Evolutionary conservation across 1,140 invertebrate species (phyloP).

Genomic region (Conus ventricosus): DNA sequence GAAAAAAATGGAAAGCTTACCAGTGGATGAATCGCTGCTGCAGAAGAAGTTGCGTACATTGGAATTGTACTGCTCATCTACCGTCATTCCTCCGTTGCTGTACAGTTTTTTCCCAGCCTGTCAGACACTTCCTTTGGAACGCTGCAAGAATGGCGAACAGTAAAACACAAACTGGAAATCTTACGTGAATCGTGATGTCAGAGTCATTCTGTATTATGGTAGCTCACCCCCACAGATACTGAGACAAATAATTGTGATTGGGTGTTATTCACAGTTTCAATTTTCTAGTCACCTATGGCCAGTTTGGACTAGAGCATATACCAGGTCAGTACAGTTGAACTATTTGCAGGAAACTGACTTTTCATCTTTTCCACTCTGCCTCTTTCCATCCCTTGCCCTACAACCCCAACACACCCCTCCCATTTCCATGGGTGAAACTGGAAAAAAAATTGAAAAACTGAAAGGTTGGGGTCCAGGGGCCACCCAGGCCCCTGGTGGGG

Average conservation of each 20-base stretch:
- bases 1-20: conserved; percentile 22
- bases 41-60: conserved; percentile 67
- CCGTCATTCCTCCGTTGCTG: conserved; percentile 37
- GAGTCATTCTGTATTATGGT: background rate
- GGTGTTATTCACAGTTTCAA: no score
- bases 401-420: no score
- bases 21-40: conserved; percentile 65
- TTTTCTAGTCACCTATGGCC: no score
- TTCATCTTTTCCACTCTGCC: no score
- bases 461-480: no score
- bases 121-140: conserved; percentile 44
- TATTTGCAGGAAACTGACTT: no score
- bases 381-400: no score
- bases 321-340: no score
- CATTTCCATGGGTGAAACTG: no score
- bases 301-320: no score
- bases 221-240: background rate
- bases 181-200: background rate
- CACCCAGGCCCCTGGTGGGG: no score
- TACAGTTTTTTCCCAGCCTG: conserved; percentile 36
- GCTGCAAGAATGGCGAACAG: conserved; percentile 28
- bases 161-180: background rate
- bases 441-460: no score
- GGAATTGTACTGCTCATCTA: conserved; percentile 58
- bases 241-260: background rate